A percentile compares a stretch with the other conserved stretches of the same genome.
Conservation (phyloP, 2,888 invertebrate genomes). For the Synanthedon tipuliformis region DNA sequence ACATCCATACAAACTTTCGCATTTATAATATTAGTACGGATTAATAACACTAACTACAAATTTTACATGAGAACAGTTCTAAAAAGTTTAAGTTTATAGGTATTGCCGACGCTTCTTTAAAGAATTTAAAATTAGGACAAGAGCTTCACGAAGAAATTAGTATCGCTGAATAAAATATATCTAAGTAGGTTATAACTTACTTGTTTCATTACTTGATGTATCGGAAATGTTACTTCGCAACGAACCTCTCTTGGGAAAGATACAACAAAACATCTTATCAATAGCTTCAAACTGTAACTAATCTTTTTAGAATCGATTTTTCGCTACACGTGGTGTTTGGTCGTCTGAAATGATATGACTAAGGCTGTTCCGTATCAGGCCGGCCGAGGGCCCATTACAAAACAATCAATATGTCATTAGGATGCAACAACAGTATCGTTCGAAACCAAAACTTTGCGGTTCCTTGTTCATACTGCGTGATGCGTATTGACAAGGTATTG, state of each 20-base stretch:
- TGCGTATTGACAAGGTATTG: too few species aligned
- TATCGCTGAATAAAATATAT: too few species aligned
- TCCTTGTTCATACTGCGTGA: too few species aligned
- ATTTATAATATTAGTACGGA: too few species aligned
- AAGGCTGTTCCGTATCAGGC: background rate
- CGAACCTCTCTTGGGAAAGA: conserved; percentile 12
- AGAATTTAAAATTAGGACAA: too few species aligned
- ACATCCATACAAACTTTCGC: too few species aligned
- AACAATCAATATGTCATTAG: conserved; percentile 15
- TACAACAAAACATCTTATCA: conserved; percentile 29
- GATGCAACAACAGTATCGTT: conserved; percentile 5
- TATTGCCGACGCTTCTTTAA: too few species aligned
- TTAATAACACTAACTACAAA: too few species aligned
- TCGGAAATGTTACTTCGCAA: conserved; percentile 9
- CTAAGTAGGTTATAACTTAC: conserved; percentile 16
- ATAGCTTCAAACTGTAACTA: background rate
- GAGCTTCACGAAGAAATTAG: too few species aligned
- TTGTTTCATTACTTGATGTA: conserved; percentile 11
- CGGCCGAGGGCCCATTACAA: conserved; percentile 5
- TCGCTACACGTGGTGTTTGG: background rate
- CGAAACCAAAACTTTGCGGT: too few species aligned
- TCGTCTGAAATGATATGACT: background rate
- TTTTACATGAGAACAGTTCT: too few species aligned
- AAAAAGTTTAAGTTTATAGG: too few species aligned
- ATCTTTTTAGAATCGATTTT: background rate